Conservation (phyloP, 2,888 invertebrate genomes). For the Drosophila melanosoma region DNA sequence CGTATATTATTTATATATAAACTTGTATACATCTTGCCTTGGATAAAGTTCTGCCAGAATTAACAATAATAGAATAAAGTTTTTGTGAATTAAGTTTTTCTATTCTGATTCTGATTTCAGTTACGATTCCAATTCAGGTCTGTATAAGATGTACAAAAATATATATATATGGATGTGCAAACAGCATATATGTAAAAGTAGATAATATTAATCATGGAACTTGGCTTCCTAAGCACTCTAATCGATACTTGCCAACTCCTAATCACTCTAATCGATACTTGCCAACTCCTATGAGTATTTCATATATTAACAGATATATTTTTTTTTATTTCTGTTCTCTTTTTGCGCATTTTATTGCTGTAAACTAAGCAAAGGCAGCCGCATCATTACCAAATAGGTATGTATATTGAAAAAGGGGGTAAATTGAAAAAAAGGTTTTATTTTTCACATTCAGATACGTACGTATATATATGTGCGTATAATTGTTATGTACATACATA, state of each 20-base stretch:
- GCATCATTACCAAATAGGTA: neutral
- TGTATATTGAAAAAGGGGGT: neutral
- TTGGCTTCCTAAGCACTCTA: neutral
- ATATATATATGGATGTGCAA: too few relatives aligned
- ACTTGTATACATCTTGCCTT: too few relatives aligned
- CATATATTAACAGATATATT: neutral
- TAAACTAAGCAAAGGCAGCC: neutral
- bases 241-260: neutral
- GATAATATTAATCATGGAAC: neutral
- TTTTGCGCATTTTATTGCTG: neutral
- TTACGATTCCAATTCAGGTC: neutral
- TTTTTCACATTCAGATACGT: neutral
- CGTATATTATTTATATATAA: too few relatives aligned
- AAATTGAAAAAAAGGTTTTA: slow-evolving; percentile 1
- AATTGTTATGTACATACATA: neutral
- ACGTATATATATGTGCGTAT: neutral
- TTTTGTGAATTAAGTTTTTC: too few relatives aligned
- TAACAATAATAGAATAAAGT: too few relatives aligned
- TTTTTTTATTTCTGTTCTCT: neutral
- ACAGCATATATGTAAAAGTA: neutral
- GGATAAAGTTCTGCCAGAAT: too few relatives aligned
- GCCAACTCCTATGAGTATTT: neutral
- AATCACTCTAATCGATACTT: neutral
- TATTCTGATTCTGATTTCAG: too few relatives aligned
- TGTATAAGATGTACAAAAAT: neutral